phyloP scores from a whole-genome alignment of 2,113 vertebrate genomes.

The Boulengerochromis microlepis region DNA sequence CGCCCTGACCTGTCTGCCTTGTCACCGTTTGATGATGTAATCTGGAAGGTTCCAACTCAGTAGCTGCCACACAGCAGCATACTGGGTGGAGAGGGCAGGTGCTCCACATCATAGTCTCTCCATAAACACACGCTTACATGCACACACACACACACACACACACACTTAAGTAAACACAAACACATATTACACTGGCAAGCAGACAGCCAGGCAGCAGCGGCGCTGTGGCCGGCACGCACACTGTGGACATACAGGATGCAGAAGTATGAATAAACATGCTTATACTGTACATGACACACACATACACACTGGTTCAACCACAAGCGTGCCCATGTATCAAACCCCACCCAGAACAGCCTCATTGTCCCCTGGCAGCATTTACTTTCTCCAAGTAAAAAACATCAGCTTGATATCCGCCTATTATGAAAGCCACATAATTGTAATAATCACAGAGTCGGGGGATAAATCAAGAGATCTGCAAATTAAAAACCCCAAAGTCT shows the following conservation, averaged over 20 bases:
- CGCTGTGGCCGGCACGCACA: conserved; percentile 19
- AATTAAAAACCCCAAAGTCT: conserved; percentile 45
- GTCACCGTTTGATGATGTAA: conserved; percentile 66
- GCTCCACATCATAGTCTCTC: conserved; percentile 38
- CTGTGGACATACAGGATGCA: conserved; percentile 17
- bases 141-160: neutral
- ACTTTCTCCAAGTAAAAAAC: conserved; percentile 38
- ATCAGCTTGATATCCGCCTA: conserved; percentile 54
- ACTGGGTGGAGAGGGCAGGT: conserved; percentile 45
- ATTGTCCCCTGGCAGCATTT: conserved; percentile 53
- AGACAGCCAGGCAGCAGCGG: conserved; percentile 12
- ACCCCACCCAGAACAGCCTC: conserved; percentile 35
- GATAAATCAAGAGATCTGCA: conserved; percentile 58
- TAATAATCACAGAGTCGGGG: conserved; percentile 50
- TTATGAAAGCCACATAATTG: conserved; percentile 65
- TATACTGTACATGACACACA: neutral
- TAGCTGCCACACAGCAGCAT: conserved; percentile 14
- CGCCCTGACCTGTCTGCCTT: conserved; percentile 52
- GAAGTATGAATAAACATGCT: conserved; percentile 47
- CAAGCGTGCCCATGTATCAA: conserved; percentile 39
- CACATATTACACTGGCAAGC: conserved; percentile 8
- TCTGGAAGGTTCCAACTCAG: conserved; percentile 47
- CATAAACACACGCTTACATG: neutral
- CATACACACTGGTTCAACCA: conserved; percentile 17
- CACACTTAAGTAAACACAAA: conserved; percentile 21